A percentile compares a stretch with the other conserved stretches of the same genome.
These are phyloP conservation scores for Epinephelus fuscoguttatus DNA, from an alignment of 2,113 vertebrate genomes.

Conservation along the genomic window DNA sequence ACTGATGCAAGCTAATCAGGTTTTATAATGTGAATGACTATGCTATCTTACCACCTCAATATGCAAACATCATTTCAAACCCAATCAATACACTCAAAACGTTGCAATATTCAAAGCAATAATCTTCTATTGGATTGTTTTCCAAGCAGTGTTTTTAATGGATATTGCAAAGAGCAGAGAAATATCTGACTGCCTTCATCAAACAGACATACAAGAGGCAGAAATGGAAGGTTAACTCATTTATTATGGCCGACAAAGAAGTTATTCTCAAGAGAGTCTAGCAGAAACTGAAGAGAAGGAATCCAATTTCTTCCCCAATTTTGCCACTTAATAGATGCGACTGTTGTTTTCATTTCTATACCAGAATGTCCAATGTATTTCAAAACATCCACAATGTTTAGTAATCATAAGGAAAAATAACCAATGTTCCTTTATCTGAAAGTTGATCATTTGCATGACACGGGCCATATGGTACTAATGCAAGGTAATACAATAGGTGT, in stretches of 20 bases:
- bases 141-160: not conserved
- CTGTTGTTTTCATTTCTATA: not conserved
- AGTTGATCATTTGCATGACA: not conserved
- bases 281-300: too few species aligned
- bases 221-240: not conserved
- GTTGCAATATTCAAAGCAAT: not conserved
- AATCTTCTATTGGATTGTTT: not conserved
- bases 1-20: too few species aligned
- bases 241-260: not conserved
- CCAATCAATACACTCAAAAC: not conserved
- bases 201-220: not conserved
- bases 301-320: not conserved
- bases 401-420: not conserved
- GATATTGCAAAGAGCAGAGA: not conserved
- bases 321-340: not conserved
- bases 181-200: not conserved
- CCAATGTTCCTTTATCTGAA: too few species aligned
- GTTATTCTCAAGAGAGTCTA: not conserved
- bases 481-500: not conserved
- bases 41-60: not conserved
- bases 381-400: not conserved
- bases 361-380: not conserved
- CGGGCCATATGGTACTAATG: not conserved
- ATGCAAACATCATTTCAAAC: conserved; percentile 4
- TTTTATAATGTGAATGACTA: too few species aligned